A percentile compares a stretch with the other conserved stretches of the same genome.
Evolutionary conservation across 2,888 invertebrate genomes (phyloP).

Genomic region (Archips crataeganus): DNA sequence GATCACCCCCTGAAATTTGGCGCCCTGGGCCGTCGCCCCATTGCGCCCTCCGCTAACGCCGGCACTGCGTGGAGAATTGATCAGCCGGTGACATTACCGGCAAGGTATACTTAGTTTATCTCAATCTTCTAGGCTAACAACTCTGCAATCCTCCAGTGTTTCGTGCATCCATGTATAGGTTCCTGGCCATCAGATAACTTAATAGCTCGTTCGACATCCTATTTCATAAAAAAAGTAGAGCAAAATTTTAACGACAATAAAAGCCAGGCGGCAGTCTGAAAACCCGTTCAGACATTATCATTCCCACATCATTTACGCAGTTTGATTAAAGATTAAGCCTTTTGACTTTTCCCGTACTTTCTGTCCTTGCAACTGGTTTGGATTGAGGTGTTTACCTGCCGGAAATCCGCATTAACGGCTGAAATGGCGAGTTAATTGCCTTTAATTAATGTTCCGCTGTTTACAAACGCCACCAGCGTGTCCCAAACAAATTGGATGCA

Average conservation of each 20-base stretch:
- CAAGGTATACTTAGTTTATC: too few species aligned
- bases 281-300: neutral
- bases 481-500: constrained; percentile 32
- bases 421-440: constrained; percentile 38
- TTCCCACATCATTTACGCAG: constrained; percentile 27
- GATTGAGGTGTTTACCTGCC: constrained; percentile 37
- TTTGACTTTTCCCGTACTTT: constrained; percentile 29
- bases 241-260: neutral
- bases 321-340: constrained; percentile 24
- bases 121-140: too few species aligned
- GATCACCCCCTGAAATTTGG: too few species aligned
- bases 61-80: too few species aligned
- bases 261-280: neutral
- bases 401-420: constrained; percentile 40
- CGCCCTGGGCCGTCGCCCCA: too few species aligned
- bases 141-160: too few species aligned
- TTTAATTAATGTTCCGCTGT: constrained; percentile 26
- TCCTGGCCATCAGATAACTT: too few species aligned
- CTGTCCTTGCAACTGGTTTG: constrained; percentile 15
- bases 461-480: constrained; percentile 12
- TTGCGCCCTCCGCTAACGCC: too few species aligned
- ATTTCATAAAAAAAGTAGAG: too few species aligned
- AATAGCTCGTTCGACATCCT: too few species aligned
- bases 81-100: too few species aligned
- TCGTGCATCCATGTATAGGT: too few species aligned